phyloP scores from a whole-genome alignment of 2,888 invertebrate species.

The Campopleginae sp. region DNA sequence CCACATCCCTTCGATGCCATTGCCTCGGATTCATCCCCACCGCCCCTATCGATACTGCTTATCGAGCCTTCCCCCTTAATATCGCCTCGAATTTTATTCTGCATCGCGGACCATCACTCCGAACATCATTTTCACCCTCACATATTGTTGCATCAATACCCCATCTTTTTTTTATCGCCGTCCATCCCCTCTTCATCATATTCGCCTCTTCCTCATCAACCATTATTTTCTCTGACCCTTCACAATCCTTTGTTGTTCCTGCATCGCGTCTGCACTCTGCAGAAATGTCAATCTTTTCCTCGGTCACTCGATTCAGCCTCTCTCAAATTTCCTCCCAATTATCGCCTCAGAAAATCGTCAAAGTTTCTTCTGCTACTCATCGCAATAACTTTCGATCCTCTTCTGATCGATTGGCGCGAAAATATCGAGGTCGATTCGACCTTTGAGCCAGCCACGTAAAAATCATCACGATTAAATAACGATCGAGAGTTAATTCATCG shows the following conservation, averaged over 20 bases:
- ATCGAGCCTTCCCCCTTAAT: slow-evolving; percentile 69
- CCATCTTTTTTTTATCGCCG: slow-evolving; percentile 23
- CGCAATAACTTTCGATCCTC: neutral
- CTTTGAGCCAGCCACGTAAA: neutral
- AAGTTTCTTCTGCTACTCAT: neutral
- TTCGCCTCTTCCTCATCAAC: neutral
- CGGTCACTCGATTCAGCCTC: neutral
- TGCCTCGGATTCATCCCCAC: slow-evolving; percentile 13
- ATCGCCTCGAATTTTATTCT: slow-evolving; percentile 69
- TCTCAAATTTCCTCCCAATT: neutral
- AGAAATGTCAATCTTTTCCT: neutral
- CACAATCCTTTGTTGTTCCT: neutral
- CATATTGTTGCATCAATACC: slow-evolving; percentile 31
- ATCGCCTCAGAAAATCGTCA: neutral
- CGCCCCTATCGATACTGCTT: slow-evolving; percentile 44
- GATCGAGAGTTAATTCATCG: neutral
- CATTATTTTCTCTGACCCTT: neutral
- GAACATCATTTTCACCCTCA: slow-evolving; percentile 39
- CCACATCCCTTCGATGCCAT: slow-evolving; percentile 27
- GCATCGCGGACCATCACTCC: slow-evolving; percentile 49
- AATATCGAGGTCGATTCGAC: neutral
- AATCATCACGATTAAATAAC: neutral
- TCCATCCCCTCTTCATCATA: slow-evolving; percentile 9
- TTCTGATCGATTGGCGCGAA: neutral
- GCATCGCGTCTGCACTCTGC: neutral